Evolutionary conservation across 1,140 invertebrate species (phyloP).

Genomic region (Calephelis nemesis): DNA sequence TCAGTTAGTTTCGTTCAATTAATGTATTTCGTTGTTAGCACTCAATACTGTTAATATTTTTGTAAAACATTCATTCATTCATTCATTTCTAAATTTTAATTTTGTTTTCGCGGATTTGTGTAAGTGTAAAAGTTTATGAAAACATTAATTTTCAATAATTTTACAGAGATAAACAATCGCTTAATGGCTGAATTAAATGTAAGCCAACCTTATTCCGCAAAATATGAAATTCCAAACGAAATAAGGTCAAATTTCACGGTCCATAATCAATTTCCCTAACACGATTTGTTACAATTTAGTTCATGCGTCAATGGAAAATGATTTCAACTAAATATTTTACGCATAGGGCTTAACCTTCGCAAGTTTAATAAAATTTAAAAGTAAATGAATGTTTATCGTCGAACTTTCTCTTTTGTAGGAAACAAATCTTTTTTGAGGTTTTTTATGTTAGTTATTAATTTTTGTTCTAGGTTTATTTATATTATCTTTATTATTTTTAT

Average conservation of each 20-base stretch:
- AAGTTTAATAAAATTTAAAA: background rate
- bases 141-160: background rate
- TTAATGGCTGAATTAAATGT: background rate
- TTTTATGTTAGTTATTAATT: too few species aligned
- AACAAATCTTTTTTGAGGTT: too few species aligned
- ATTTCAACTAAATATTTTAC: background rate
- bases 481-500: too few species aligned
- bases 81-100: too few species aligned
- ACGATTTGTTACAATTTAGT: slow-evolving; percentile 12
- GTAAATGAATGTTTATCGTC: background rate
- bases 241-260: slow-evolving; percentile 13
- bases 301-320: slow-evolving; percentile 5
- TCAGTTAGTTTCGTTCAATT: too few species aligned
- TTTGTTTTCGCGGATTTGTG: too few species aligned
- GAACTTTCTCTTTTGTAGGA: too few species aligned
- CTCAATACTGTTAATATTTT: too few species aligned
- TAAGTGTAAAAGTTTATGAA: background rate
- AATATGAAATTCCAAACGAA: slow-evolving; percentile 8
- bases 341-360: background rate
- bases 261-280: slow-evolving; percentile 16
- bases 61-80: too few species aligned
- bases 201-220: slow-evolving; percentile 1
- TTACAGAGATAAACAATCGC: background rate
- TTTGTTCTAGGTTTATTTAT: too few species aligned
- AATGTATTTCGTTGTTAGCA: too few species aligned